These are phyloP conservation scores for Sinocyclocheilus grahami DNA, from an alignment of 2,113 vertebrate species.

Conservation along the genomic window DNA sequence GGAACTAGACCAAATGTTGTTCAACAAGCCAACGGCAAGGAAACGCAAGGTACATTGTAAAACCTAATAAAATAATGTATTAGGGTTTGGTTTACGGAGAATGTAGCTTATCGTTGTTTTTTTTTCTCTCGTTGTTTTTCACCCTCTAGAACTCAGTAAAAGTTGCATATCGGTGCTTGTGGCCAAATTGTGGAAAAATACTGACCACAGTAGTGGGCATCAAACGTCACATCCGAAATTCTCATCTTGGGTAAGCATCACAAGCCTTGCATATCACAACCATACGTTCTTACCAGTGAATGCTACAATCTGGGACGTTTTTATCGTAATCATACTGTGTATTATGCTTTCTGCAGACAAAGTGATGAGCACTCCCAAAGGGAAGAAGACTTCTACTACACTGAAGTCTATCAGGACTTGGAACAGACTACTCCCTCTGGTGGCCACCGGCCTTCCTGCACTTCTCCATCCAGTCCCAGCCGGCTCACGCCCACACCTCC, in stretches of 20 bases:
- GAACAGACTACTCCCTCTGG: slow-evolving; percentile 40
- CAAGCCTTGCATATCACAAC: neutral
- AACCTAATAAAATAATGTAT: neutral
- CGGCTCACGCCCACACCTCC: slow-evolving; percentile 48
- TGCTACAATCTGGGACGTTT: neutral
- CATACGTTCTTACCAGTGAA: neutral
- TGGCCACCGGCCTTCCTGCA: slow-evolving; percentile 16
- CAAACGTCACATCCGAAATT: slow-evolving; percentile 86
- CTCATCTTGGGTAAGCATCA: slow-evolving; percentile 85
- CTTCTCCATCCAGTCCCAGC: slow-evolving; percentile 54
- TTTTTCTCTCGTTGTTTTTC: neutral
- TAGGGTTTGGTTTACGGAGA: neutral
- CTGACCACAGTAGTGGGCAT: slow-evolving; percentile 90
- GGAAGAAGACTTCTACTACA: slow-evolving; percentile 94
- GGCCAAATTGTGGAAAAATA: slow-evolving; percentile 88
- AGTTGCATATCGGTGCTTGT: slow-evolving; percentile 88
- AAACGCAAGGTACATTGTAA: slow-evolving; percentile 81
- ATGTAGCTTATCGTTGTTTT: neutral
- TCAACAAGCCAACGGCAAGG: slow-evolving; percentile 84
- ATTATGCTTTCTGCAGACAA: slow-evolving; percentile 64
- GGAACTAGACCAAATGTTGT: slow-evolving; percentile 80
- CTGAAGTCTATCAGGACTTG: slow-evolving; percentile 75
- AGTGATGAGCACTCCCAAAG: slow-evolving; percentile 75
- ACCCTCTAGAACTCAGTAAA: slow-evolving; percentile 72
- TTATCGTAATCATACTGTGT: neutral